Evolutionary conservation across 2,113 vertebrate species (phyloP), one percentile per base, ranked within the genome.

Genomic region (Chaetodon auriga): DNA sequence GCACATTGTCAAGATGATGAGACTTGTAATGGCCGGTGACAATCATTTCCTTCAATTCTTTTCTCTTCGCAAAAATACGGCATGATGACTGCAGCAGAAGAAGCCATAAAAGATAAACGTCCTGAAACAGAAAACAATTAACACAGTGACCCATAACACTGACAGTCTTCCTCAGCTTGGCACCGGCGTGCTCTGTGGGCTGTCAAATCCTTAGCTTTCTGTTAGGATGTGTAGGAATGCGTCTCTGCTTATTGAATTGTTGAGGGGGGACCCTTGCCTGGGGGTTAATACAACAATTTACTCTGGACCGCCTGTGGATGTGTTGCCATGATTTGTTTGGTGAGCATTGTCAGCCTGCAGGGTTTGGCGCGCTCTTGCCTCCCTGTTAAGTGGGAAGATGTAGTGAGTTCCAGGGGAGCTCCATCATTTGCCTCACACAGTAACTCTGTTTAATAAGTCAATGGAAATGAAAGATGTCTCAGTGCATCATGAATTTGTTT

Each of bases 261-360:
- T 88, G 82, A 85, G 87, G 78, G 86, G 86, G 86, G 90, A 90
- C 84, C 88, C 84, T 93, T 87, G 93, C 94, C 92, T 93, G 85
- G 84, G 93, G 94, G 92, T 92, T 93, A 94, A 93, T 93, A 85
- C 87, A 95, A 94, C 92, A 93, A 93, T 95, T 95, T 94, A 93
- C 90, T 91, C 75, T 87, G 89, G 90, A 93, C 91, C 87, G 92
- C 94, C 94, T 89, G 91, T 91, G 91, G 94, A 94, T 94, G 90
- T 92, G 92, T 93, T 93, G 87, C 90, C 77, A 84, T 94, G 92
- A 94, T 94, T 93, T 94, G 92, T 94, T 95, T 94, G 90, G 85
- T 91, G 85, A 92, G 88, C 43, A 57, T 91, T 90, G 91, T 92
- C 91, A 92, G 91, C 89, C 91, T 92, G 90, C 88, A 93, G 92